phyloP scores from a whole-genome alignment of 2,888 invertebrate species.

The Onthophagus sagittarius region DNA sequence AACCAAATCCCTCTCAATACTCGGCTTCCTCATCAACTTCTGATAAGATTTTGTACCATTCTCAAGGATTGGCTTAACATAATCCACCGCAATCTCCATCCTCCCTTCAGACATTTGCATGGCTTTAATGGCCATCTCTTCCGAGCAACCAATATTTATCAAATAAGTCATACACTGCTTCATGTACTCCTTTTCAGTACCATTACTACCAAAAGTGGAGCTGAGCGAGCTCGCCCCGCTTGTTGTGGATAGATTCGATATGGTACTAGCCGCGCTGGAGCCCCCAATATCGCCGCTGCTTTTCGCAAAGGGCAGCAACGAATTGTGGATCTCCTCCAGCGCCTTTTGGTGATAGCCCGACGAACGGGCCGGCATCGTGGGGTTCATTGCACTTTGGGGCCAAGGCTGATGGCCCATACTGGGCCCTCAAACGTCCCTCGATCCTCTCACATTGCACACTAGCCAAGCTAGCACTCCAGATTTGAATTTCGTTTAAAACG shows the following conservation, averaged over 20 bases:
- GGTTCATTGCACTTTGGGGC: slow-evolving; percentile 57
- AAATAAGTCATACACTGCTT: slow-evolving; percentile 65
- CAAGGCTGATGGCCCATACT: slow-evolving; percentile 53
- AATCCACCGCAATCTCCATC: slow-evolving; percentile 66
- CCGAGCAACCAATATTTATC: slow-evolving; percentile 69
- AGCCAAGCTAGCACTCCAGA: neutral
- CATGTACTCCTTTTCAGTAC: slow-evolving; percentile 60
- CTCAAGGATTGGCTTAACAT: slow-evolving; percentile 60
- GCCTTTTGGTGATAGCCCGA: slow-evolving; percentile 84
- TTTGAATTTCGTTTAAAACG: too few relatives aligned
- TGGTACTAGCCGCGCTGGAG: slow-evolving; percentile 73
- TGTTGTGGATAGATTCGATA: slow-evolving; percentile 60
- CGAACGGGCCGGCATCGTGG: slow-evolving; percentile 54
- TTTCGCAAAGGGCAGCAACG: slow-evolving; percentile 76
- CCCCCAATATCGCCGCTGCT: slow-evolving; percentile 57
- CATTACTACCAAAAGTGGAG: slow-evolving; percentile 50
- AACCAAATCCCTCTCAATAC: slow-evolving; percentile 78
- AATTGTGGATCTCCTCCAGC: slow-evolving; percentile 81
- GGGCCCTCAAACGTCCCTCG: slow-evolving; percentile 42
- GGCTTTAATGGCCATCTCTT: slow-evolving; percentile 68
- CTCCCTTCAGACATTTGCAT: slow-evolving; percentile 68
- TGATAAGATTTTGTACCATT: slow-evolving; percentile 51
- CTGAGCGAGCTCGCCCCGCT: slow-evolving; percentile 60
- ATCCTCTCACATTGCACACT: slow-evolving; percentile 16
- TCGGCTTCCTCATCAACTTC: slow-evolving; percentile 82